phyloP scores from a whole-genome alignment of 2,797 vertebrate genomes.

The Epinephelus awoara region DNA sequence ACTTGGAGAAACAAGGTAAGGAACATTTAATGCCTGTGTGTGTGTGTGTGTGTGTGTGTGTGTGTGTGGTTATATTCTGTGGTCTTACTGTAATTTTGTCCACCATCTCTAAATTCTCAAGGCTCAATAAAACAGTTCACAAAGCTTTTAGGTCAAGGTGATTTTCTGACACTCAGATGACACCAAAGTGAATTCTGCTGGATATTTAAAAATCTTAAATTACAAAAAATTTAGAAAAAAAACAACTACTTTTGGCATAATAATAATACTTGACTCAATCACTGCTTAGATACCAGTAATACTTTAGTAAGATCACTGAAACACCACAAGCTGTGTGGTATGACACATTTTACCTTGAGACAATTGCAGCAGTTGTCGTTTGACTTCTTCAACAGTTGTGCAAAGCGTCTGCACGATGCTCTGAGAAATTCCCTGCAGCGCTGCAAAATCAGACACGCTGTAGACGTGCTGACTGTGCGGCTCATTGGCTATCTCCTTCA shows the following conservation, averaged over 20 bases:
- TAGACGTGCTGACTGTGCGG: slow-evolving; percentile 82
- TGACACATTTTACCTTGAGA: slow-evolving; percentile 78
- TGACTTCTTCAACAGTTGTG: slow-evolving; percentile 81
- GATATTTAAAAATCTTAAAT: not conserved
- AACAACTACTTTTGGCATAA: not conserved
- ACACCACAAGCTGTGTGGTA: not conserved
- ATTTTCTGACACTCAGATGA: not conserved
- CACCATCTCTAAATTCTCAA: not conserved
- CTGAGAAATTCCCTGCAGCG: slow-evolving; percentile 83
- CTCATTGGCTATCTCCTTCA: slow-evolving; percentile 82
- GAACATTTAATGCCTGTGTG: not conserved
- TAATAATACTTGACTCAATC: not conserved
- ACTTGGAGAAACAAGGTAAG: not conserved
- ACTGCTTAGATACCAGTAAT: not conserved
- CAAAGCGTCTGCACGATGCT: slow-evolving; percentile 86
- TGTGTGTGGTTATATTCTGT: not conserved
- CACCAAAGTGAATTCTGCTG: not conserved
- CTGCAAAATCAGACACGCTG: slow-evolving; percentile 81
- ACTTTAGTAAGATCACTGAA: not conserved
- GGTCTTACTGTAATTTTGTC: not conserved
- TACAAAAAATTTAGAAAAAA: not conserved
- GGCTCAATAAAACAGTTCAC: not conserved
- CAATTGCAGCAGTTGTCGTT: slow-evolving; percentile 70
- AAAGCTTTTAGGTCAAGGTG: not conserved
- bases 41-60: not conserved